A percentile compares a stretch with the other conserved stretches of the same genome.
Conservation (phyloP, 2,113 vertebrate genomes). For the Pithys albifrons region DNA sequence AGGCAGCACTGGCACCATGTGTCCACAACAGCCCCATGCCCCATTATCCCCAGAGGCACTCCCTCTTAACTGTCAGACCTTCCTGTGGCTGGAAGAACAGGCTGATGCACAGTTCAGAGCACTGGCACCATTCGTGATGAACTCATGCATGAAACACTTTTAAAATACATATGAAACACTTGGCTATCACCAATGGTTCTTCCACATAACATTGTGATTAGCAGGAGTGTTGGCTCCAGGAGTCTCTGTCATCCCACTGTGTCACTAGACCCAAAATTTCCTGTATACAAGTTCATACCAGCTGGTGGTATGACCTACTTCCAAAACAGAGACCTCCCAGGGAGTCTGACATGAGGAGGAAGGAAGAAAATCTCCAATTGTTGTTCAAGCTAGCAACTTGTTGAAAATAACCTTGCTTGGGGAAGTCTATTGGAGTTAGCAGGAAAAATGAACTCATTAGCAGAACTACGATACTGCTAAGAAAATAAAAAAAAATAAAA, state of each 20-base stretch:
- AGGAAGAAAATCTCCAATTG: background rate
- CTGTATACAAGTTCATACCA: too few species aligned
- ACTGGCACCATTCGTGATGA: fast-evolving
- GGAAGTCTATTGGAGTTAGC: background rate
- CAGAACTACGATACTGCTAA: background rate
- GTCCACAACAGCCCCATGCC: background rate
- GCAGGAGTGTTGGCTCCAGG: background rate
- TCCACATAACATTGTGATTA: background rate
- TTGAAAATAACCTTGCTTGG: background rate
- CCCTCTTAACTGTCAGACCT: fast-evolving
- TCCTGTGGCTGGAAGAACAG: background rate
- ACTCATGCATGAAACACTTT: fast-evolving
- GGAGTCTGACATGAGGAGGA: background rate
- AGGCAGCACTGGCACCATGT: too few species aligned
- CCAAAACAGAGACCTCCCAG: background rate
- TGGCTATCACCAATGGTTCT: background rate
- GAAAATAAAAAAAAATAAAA: background rate
- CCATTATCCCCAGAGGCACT: background rate
- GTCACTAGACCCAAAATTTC: background rate
- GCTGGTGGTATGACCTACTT: background rate
- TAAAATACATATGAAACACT: background rate
- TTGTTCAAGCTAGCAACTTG: background rate
- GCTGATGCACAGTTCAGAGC: fast-evolving
- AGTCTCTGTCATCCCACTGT: background rate
- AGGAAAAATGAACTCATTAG: background rate